A percentile compares a stretch with the other conserved stretches of the same genome.
phyloP scores from a whole-genome alignment of 35 echinoderm and acorn worm genomes.

The Ophiothrix spiculata region DNA sequence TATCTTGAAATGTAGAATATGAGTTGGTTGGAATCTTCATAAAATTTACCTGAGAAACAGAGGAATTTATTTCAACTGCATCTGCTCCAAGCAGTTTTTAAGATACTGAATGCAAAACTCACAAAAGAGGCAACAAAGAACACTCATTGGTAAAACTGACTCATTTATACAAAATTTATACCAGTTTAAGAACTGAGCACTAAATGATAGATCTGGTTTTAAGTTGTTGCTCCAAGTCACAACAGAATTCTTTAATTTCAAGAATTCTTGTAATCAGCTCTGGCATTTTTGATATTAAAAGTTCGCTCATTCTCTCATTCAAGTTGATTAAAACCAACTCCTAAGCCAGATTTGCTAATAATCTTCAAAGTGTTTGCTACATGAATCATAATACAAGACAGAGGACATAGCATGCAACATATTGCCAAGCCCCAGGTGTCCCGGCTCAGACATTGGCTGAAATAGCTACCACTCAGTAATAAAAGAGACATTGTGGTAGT shows the following conservation, averaged over 20 bases:
- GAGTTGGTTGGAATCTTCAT: not conserved
- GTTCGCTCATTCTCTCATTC: not conserved
- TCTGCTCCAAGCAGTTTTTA: not conserved
- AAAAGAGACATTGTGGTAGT: too few species aligned
- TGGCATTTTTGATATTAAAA: not conserved
- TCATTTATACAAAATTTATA: not conserved
- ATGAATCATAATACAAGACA: not conserved
- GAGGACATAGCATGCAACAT: too few species aligned
- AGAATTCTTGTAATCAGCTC: not conserved
- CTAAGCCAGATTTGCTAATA: not conserved
- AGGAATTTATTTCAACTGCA: not conserved
- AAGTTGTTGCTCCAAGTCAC: not conserved
- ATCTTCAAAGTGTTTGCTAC: not conserved
- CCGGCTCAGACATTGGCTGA: too few species aligned
- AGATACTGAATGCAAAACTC: not conserved
- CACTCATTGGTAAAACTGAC: not conserved
- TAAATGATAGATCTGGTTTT: not conserved
- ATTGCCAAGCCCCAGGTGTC: too few species aligned
- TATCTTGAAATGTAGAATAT: not conserved
- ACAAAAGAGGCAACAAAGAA: not conserved
- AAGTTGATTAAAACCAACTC: not conserved
- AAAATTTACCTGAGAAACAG: not conserved
- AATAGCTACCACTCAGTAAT: too few species aligned
- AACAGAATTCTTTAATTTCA: not conserved
- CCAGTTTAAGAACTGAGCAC: constrained; percentile 1